Conservation (phyloP, 2,888 invertebrate genomes). For the Proisotoma minuta region DNA sequence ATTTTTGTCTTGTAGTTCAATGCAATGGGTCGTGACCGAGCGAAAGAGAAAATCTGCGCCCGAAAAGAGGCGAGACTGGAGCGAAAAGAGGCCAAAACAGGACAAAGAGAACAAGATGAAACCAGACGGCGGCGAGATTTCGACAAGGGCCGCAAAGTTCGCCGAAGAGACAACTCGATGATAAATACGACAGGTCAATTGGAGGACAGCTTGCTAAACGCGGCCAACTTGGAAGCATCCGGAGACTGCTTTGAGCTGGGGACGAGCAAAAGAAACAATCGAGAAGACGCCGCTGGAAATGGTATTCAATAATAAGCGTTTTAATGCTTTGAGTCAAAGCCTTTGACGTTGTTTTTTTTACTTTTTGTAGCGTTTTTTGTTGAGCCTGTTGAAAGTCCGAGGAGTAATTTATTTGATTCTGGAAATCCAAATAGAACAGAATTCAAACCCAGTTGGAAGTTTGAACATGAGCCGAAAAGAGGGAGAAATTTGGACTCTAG, state of each 20-base stretch:
- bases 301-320: too few relatives aligned
- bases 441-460: background rate
- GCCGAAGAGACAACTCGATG: background rate
- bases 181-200: too few relatives aligned
- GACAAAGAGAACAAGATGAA: background rate
- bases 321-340: too few relatives aligned
- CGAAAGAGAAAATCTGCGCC: conserved; percentile 6
- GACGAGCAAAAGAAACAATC: too few relatives aligned
- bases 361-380: too few relatives aligned
- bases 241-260: too few relatives aligned
- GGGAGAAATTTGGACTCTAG: background rate
- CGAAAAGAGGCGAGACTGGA: background rate
- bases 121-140: background rate
- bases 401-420: background rate
- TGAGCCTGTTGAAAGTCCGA: background rate
- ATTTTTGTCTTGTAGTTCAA: background rate
- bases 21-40: conserved; percentile 7
- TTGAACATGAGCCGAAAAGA: background rate
- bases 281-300: too few relatives aligned
- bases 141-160: background rate
- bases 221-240: too few relatives aligned
- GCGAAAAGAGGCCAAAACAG: conserved; percentile 4
- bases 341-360: too few relatives aligned
- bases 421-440: conserved; percentile 1
- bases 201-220: too few relatives aligned